Base-by-base conservation (phyloP, 2,113 vertebrate genomes). In the Sinocyclocheilus anshuiensis region DNA sequence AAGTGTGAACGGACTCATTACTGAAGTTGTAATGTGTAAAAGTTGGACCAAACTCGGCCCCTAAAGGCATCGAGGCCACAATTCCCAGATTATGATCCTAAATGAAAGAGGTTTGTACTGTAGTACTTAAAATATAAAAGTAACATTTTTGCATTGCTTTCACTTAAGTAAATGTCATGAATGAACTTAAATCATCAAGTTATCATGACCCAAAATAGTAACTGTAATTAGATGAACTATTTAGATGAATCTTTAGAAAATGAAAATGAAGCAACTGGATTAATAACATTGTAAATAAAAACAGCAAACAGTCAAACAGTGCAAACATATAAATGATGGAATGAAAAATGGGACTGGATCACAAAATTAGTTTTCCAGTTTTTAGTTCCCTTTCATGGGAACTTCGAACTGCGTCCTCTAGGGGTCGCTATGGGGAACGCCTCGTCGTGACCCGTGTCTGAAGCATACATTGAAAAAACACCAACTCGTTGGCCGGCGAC, bases 61-160 rank as follows among this genome's bases (percentile, higher is more conserved):
- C 15, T 89, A 1, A 15, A 74, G 53, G 36, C 26, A 1, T 6
- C 0, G 15, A 9, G 65, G 65, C 81, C 81, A 83, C 63, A 83
- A 83, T 55, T 50, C 81, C 65, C 81, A 83, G 81, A 50, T 71
- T 33, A 71, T 71, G 63, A 67, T 90, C 88, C 87, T 89, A 6
- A 24, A 4, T 12, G 61, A 24, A 63, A 63, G 4, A 63, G n/a
- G 61, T 1, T 33, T 33, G 29, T 33, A 33, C 1, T 63, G 10
- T 12, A 63, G 59, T 12, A 12, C 22, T n/a, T 61, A n/a, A 3
- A 59, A n/a, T 22, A 59, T 59, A 16, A 53, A 53, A 15, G 13
- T 15, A 53, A 59, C 3, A 24, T 4, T 24, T 63, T 63, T 63
- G n/a, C 3, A 63, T 24, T n/a, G 9, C n/a, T 63, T 63, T 1